Evolutionary conservation across 2,888 invertebrate species (phyloP).

Genomic region (Hirtodrosophila histrioides): DNA sequence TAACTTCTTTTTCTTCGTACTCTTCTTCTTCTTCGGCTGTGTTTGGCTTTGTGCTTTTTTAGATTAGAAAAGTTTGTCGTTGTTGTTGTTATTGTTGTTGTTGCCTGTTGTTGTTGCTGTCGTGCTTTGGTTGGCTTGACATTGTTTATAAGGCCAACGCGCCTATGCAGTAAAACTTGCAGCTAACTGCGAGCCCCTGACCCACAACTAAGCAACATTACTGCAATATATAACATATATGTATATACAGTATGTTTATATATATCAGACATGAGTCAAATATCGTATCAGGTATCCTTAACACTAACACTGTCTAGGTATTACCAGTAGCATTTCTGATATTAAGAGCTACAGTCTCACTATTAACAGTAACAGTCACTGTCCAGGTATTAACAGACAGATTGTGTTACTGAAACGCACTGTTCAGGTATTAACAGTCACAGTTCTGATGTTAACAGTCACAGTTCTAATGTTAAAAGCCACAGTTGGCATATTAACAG

Average conservation of each 20-base stretch:
- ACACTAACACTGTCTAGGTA: no score
- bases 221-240: conserved; percentile 1
- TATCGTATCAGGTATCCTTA: no score
- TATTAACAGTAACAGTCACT: no score
- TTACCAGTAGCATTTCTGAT: no score
- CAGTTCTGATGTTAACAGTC: no score
- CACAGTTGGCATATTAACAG: no score
- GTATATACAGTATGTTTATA: neutral
- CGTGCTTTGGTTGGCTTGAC: conserved; percentile 40
- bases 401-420: no score
- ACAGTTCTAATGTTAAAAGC: no score
- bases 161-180: conserved; percentile 58
- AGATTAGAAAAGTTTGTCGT: conserved; percentile 66
- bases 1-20: conserved; percentile 2
- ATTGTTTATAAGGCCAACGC: conserved; percentile 60
- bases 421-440: no score
- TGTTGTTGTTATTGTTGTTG: neutral
- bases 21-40: neutral
- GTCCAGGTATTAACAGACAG: no score
- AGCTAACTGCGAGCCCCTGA: conserved; percentile 14
- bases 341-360: no score
- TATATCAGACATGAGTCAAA: neutral
- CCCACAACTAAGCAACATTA: conserved; percentile 24
- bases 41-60: conserved; percentile 56
- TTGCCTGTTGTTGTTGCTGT: conserved; percentile 22